These are phyloP conservation scores for Aphidius ervi DNA, from an alignment of 1,140 invertebrate species.

Conservation along the genomic window DNA sequence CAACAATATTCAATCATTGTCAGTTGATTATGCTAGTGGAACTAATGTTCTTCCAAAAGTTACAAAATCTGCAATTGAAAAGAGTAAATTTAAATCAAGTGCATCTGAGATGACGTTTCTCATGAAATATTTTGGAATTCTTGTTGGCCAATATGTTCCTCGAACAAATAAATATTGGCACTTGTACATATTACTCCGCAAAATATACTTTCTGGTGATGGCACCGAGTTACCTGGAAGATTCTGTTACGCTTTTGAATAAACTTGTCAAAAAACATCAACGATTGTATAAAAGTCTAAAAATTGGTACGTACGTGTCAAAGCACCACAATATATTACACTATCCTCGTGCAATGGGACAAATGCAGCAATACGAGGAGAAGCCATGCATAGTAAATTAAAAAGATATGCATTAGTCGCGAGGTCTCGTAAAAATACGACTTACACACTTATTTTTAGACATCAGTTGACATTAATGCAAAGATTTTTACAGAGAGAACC, in stretches of 20 bases:
- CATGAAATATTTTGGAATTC: conserved; percentile 18
- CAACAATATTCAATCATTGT: conserved; percentile 8
- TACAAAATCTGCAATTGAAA: conserved; percentile 15
- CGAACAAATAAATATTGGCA: conserved; percentile 13
- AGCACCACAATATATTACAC: conserved; percentile 22
- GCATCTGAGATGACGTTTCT: conserved; percentile 20
- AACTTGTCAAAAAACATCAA: conserved; percentile 22
- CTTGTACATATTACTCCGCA: conserved; percentile 12
- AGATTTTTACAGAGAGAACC: neutral
- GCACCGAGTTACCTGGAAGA: conserved; percentile 12
- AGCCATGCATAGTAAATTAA: conserved; percentile 22
- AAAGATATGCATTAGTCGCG: conserved; percentile 17
- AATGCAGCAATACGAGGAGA: conserved; percentile 24
- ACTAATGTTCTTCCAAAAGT: conserved; percentile 19
- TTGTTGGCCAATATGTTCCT: conserved; percentile 20
- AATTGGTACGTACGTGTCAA: conserved; percentile 20
- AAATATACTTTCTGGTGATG: conserved; percentile 18
- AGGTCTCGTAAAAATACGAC: conserved; percentile 17
- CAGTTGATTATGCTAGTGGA: conserved; percentile 7
- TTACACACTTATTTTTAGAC: conserved; percentile 18
- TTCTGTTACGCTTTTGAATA: neutral
- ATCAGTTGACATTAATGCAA: conserved; percentile 13
- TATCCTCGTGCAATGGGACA: conserved; percentile 17
- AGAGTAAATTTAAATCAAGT: conserved; percentile 14
- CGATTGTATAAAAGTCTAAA: conserved; percentile 18